A percentile compares a stretch with the other conserved stretches of the same genome.
Evolutionary conservation across 2,113 vertebrate genomes (phyloP).

Genomic region (Rhizomys pruinosus): DNA sequence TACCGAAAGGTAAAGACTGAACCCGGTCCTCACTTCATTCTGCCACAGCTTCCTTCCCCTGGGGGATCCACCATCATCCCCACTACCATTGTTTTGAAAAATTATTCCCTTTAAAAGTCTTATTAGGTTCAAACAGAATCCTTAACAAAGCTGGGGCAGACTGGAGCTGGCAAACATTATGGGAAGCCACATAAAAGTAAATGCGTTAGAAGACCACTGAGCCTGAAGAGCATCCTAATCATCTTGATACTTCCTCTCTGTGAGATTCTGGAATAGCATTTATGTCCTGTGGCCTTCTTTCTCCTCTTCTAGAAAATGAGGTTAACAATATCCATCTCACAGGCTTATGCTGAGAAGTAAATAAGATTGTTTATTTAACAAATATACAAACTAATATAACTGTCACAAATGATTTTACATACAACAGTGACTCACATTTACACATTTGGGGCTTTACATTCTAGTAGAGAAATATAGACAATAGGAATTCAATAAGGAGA

Average conservation of each 20-base stretch:
- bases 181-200: neutral
- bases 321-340: neutral
- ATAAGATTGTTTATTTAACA: constrained; percentile 24
- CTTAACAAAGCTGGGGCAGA: neutral
- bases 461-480: neutral
- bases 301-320: neutral
- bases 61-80: neutral
- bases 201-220: neutral
- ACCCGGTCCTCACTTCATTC: neutral
- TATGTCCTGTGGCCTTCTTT: neutral
- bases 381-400: neutral
- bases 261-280: neutral
- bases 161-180: neutral
- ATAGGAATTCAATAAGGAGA: neutral
- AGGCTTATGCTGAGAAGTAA: neutral
- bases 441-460: neutral
- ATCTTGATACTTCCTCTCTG: neutral
- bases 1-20: neutral
- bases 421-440: neutral
- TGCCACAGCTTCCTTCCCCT: neutral
- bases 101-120: neutral
- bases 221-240: neutral
- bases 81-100: neutral
- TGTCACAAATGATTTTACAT: neutral
- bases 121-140: neutral